Evolutionary conservation across 2,113 vertebrate species (phyloP).

Genomic region (Larimichthys crocea): DNA sequence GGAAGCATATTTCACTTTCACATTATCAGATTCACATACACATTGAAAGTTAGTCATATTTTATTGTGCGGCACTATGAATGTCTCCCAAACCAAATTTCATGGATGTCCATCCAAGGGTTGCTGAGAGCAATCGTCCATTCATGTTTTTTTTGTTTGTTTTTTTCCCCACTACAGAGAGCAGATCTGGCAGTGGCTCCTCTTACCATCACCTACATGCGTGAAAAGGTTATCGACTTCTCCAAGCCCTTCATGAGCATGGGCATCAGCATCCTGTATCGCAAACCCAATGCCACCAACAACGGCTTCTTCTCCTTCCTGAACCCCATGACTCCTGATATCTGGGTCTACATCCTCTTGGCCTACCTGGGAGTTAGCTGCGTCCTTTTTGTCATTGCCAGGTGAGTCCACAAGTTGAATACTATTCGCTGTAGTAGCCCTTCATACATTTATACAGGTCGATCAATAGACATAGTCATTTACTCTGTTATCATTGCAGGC

Average conservation of each 20-base stretch:
- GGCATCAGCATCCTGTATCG: conserved; percentile 99
- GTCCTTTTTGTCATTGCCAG: conserved; percentile 99
- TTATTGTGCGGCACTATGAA: not conserved
- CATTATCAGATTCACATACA: not conserved
- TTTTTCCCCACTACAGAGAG: conserved; percentile 85
- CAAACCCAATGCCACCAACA: conserved; percentile 95
- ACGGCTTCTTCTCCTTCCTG: conserved; percentile 98
- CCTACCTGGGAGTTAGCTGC: conserved; percentile 98
- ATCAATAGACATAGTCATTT: conserved; percentile 57
- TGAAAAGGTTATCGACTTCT: conserved; percentile 97
- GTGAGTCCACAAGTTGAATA: conserved; percentile 78
- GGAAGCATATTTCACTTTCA: conserved; percentile 4
- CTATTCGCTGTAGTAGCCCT: conserved; percentile 1
- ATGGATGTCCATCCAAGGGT: not conserved
- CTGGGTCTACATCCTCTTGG: conserved; percentile 98
- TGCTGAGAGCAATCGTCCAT: not conserved
- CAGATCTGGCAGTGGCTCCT: conserved; percentile 95
- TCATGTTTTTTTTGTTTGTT: not conserved
- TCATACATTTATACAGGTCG: conserved; percentile 29
- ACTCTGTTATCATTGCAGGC: conserved; percentile 40
- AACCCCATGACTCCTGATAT: conserved; percentile 98
- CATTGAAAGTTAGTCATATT: not conserved
- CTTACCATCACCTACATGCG: conserved; percentile 97
- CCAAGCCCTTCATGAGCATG: conserved; percentile 96
- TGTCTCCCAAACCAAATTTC: not conserved